Conservation (phyloP, 1,140 invertebrate species). For the Drosophila kikkawai region DNA sequence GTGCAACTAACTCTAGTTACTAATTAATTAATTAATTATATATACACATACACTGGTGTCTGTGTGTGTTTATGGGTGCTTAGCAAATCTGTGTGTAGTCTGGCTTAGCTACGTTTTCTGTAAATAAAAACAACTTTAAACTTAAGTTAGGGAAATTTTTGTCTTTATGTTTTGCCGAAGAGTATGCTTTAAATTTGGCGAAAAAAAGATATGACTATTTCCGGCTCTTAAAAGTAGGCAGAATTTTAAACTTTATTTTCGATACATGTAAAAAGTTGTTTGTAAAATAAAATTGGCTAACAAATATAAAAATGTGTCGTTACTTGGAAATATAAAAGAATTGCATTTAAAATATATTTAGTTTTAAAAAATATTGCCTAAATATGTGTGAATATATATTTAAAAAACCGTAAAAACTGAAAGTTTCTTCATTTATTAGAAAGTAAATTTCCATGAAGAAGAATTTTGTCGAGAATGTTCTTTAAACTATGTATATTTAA, state of each 20-base stretch:
- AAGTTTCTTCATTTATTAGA: too few relatives aligned
- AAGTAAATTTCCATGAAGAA: too few relatives aligned
- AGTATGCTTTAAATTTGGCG: neutral
- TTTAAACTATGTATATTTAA: too few relatives aligned
- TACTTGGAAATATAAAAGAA: neutral
- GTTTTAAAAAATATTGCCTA: too few relatives aligned
- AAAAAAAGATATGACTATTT: too few relatives aligned
- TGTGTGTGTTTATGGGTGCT: slow-evolving; percentile 19
- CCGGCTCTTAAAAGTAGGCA: neutral
- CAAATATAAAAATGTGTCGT: neutral
- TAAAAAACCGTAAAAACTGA: too few relatives aligned
- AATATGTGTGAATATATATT: too few relatives aligned
- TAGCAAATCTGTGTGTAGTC: slow-evolving; percentile 35
- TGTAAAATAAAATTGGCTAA: slow-evolving; percentile 8
- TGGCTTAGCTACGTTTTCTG: slow-evolving; percentile 28
- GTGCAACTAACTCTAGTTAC: slow-evolving; percentile 32
- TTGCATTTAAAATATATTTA: neutral
- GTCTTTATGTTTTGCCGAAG: neutral
- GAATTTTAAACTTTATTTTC: neutral
- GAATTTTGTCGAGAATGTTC: too few relatives aligned
- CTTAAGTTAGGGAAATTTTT: slow-evolving; percentile 9
- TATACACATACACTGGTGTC: neutral
- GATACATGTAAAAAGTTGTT: neutral
- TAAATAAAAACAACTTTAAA: slow-evolving; percentile 37
- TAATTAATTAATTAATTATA: slow-evolving; percentile 12